Percentiles rank a stretch among this genome's conserved stretches.
These are phyloP conservation scores for Mythimna loreyi DNA, from an alignment of 2,888 invertebrate species.

Conservation along the genomic window DNA sequence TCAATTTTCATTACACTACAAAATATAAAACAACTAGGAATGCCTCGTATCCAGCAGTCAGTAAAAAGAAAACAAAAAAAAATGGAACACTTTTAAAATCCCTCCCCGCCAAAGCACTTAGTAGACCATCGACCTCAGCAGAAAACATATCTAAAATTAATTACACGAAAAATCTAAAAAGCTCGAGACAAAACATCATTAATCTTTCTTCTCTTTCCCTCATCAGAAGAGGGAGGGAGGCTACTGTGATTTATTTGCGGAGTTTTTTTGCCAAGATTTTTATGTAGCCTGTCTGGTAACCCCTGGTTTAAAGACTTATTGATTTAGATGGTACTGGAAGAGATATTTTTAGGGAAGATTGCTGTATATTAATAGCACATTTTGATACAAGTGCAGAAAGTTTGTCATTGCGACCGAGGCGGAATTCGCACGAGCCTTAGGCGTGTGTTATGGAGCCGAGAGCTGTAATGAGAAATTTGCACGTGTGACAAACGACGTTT, in stretches of 20 bases:
- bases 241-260: constrained; percentile 69
- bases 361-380: too few species aligned
- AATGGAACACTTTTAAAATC: neutral
- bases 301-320: constrained; percentile 48
- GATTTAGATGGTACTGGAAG: constrained; percentile 47
- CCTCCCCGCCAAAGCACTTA: constrained; percentile 26
- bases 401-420: too few species aligned
- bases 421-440: too few species aligned
- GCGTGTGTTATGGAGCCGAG: too few species aligned
- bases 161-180: constrained; percentile 46
- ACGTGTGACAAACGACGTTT: too few species aligned
- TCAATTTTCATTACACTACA: neutral
- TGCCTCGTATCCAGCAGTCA: neutral
- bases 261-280: constrained; percentile 67
- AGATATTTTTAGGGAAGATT: neutral
- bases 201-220: constrained; percentile 68
- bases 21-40: neutral
- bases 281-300: constrained; percentile 57
- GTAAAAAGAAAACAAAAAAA: neutral
- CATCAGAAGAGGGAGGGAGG: constrained; percentile 61
- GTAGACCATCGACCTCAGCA: constrained; percentile 15
- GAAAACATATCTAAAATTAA: constrained; percentile 54
- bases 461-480: too few species aligned
- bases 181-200: constrained; percentile 64
- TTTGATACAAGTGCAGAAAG: too few species aligned